Evolutionary conservation across 2,797 vertebrate genomes (phyloP).

Genomic region (Lepilemur septentrionalis): DNA sequence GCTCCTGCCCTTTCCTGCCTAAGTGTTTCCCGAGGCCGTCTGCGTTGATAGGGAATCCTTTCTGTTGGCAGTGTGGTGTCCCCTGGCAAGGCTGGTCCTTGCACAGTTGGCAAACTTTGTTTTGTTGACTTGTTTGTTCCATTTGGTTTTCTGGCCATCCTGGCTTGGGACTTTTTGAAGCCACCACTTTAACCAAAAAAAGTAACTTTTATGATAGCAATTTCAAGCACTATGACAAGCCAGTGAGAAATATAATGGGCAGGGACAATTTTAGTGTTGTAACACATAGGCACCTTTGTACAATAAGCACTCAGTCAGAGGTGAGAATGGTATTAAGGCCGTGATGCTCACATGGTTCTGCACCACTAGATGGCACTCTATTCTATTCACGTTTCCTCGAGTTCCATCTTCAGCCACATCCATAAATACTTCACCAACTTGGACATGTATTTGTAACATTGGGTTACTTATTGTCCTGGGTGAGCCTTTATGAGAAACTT

Average conservation of each 20-base stretch:
- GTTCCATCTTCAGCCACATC: not conserved
- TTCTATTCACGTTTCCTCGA: constrained; percentile 33
- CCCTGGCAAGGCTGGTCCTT: not conserved
- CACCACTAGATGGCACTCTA: constrained; percentile 70
- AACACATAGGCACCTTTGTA: not conserved
- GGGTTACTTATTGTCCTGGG: constrained; percentile 53
- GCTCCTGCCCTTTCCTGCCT: not conserved
- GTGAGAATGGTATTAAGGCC: not conserved
- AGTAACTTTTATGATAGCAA: not conserved
- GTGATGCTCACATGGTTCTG: not conserved
- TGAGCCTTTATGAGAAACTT: constrained; percentile 50
- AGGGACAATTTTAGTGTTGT: not conserved
- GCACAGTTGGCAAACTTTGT: not conserved
- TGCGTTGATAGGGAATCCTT: not conserved
- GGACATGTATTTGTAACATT: constrained; percentile 54
- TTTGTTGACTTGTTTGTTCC: not conserved
- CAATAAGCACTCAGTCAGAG: not conserved
- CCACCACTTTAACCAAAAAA: not conserved
- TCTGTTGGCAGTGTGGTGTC: too few relatives aligned
- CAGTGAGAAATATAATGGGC: not conserved
- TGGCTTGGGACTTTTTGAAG: not conserved
- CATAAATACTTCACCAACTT: constrained; percentile 61
- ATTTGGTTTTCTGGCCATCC: not conserved
- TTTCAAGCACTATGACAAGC: not conserved
- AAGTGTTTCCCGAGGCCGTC: not conserved